A percentile compares a stretch with the other conserved stretches of the same genome.
phyloP scores from a whole-genome alignment of 2,888 invertebrate genomes.

The Macaria liturata region DNA sequence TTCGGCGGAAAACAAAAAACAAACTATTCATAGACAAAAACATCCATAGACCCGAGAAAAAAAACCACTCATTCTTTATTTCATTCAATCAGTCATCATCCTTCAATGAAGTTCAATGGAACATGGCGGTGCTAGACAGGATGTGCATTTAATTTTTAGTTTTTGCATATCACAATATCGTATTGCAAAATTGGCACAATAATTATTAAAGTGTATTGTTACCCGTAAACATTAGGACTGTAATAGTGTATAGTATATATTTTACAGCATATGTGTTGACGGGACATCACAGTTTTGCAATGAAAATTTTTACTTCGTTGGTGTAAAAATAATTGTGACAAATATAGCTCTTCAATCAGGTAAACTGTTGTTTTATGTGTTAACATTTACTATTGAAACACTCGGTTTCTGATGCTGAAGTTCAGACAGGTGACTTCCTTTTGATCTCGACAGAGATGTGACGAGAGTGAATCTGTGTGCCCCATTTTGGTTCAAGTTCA shows the following conservation, averaged over 20 bases:
- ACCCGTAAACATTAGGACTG: conserved; percentile 42
- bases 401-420: conserved; percentile 22
- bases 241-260: conserved; percentile 44
- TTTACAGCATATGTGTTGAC: conserved; percentile 39
- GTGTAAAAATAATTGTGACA: conserved; percentile 83
- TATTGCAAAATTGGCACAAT: conserved; percentile 52
- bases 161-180: conserved; percentile 61
- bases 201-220: conserved; percentile 41
- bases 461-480: conserved; percentile 51
- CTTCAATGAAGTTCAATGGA: conserved; percentile 53
- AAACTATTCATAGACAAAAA: too few species aligned
- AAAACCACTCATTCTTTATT: conserved; percentile 22
- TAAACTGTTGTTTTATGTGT: conserved; percentile 62
- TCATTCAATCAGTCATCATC: conserved; percentile 42
- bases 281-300: conserved; percentile 66
- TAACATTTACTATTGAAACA: conserved; percentile 28
- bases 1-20: too few species aligned
- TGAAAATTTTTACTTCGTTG: conserved; percentile 79
- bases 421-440: conserved; percentile 33
- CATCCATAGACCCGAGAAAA: too few species aligned
- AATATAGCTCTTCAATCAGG: conserved; percentile 74
- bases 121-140: conserved; percentile 81
- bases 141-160: conserved; percentile 75
- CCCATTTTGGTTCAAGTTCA: conserved; percentile 73
- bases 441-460: conserved; percentile 42